Evolutionary conservation across 2,113 vertebrate species (phyloP).

Genomic region (Alosa alosa): DNA sequence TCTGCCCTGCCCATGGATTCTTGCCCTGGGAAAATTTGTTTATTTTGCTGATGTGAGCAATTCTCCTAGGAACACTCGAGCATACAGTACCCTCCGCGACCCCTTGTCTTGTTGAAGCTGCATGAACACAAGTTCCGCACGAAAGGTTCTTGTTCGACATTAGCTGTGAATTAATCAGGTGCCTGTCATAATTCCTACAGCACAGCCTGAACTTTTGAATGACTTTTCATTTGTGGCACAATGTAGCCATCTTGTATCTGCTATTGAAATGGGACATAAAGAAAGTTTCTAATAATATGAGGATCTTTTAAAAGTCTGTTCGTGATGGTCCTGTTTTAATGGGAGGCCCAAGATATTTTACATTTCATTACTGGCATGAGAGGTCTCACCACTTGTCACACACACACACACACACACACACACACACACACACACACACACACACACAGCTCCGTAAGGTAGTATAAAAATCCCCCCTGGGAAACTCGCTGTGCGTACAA

Average conservation of each 20-base stretch:
- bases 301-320: constrained; percentile 3
- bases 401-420: constrained; percentile 46
- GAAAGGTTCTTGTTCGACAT: background rate
- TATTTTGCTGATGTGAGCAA: background rate
- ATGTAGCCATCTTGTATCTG: background rate
- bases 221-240: background rate
- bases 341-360: constrained; percentile 58
- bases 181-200: background rate
- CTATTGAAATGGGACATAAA: background rate
- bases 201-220: background rate
- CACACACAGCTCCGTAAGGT: constrained; percentile 45
- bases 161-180: background rate
- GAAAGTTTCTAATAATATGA: constrained; percentile 1
- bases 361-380: constrained; percentile 57
- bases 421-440: background rate
- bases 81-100: background rate
- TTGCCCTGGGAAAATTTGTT: background rate
- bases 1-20: background rate
- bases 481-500: constrained; percentile 58
- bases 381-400: constrained; percentile 67
- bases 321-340: constrained; percentile 43
- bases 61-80: background rate
- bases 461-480: constrained; percentile 58
- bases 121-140: background rate
- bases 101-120: background rate